Conservation (phyloP, 1,140 invertebrate genomes). For the Argopecten irradians region DNA sequence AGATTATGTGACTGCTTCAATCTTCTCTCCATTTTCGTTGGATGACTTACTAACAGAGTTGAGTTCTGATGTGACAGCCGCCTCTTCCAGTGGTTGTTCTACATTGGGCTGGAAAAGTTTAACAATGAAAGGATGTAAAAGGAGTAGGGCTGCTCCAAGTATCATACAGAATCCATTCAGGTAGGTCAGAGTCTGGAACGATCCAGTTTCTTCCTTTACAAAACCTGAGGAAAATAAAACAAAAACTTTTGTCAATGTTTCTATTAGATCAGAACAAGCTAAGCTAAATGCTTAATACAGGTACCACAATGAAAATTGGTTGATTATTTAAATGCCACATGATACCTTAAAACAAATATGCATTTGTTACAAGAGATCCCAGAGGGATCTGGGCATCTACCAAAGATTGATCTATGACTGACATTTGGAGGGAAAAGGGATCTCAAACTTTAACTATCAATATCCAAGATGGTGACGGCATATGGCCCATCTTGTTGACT, state of each 20-base stretch:
- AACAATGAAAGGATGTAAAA: not conserved
- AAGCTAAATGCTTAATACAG: not conserved
- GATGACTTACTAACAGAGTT: not conserved
- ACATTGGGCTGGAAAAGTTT: not conserved
- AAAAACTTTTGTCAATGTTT: not conserved
- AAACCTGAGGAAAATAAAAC: constrained; percentile 50
- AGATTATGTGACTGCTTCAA: not conserved
- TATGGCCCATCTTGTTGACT: too few relatives aligned
- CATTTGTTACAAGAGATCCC: not conserved
- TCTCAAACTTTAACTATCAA: too few relatives aligned
- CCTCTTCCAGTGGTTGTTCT: not conserved
- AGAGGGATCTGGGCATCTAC: too few relatives aligned
- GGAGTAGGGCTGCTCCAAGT: constrained; percentile 30
- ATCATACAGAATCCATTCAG: constrained; percentile 49
- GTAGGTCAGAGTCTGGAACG: constrained; percentile 47
- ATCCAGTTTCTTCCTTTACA: constrained; percentile 46
- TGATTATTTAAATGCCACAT: not conserved
- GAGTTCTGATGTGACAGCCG: not conserved
- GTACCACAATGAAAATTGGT: not conserved
- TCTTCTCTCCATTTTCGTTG: not conserved
- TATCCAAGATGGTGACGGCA: too few relatives aligned
- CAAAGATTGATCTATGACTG: too few relatives aligned
- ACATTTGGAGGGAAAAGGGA: too few relatives aligned
- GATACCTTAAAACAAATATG: not conserved
- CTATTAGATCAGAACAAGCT: not conserved